These are phyloP conservation scores for Hafferia zeledoni DNA, from an alignment of 2,797 vertebrate genomes.

Conservation along the genomic window DNA sequence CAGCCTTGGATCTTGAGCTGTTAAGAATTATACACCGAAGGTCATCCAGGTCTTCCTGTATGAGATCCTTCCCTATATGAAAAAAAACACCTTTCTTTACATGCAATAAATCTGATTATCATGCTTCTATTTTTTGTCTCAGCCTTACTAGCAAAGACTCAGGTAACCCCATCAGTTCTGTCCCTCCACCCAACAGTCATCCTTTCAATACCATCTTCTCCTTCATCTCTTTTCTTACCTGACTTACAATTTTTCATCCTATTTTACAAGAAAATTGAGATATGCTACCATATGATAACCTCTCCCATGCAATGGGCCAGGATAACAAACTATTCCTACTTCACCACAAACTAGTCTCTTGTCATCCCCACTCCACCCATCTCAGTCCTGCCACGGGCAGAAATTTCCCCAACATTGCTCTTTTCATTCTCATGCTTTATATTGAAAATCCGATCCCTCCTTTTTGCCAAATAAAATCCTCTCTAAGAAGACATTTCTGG, in stretches of 20 bases:
- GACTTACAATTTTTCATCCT: background rate
- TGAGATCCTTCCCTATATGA: background rate
- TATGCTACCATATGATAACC: background rate
- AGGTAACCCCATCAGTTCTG: background rate
- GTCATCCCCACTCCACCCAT: background rate
- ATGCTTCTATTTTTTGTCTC: background rate
- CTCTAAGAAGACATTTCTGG: background rate
- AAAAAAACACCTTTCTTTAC: background rate
- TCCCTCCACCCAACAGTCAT: background rate
- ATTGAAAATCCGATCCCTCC: background rate
- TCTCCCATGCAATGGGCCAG: background rate
- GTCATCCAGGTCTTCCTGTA: background rate
- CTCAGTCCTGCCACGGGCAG: background rate
- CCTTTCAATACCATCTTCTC: background rate
- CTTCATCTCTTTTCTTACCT: background rate
- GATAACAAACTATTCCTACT: background rate
- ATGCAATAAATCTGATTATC: background rate
- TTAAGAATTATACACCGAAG: background rate
- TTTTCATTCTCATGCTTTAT: background rate
- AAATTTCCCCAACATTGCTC: background rate
- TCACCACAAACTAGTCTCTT: background rate
- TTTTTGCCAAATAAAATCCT: background rate
- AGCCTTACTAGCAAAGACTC: background rate
- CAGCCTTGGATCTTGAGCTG: background rate
- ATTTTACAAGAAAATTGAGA: background rate